Conservation (phyloP, 2,113 vertebrate species). For the Calyptommatus sinebrachiatus region DNA sequence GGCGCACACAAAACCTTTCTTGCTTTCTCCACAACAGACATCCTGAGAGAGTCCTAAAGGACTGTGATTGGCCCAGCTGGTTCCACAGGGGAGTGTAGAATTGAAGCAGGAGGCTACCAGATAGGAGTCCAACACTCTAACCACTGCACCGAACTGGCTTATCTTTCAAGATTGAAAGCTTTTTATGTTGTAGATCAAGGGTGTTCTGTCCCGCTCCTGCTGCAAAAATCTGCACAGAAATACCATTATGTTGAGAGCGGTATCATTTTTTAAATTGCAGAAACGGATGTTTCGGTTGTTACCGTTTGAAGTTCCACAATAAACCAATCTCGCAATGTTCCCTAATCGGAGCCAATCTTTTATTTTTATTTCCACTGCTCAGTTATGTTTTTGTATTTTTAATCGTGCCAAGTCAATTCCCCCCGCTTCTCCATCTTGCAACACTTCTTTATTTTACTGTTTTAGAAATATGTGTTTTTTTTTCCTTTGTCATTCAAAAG, state of each 20-base stretch:
- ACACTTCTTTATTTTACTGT: neutral
- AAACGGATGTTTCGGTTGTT: neutral
- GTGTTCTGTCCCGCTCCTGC: no score
- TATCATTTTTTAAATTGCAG: neutral
- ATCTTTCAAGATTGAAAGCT: no score
- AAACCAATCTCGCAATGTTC: neutral
- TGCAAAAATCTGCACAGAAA: no score
- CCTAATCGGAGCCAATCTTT: conserved; percentile 17
- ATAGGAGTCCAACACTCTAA: no score
- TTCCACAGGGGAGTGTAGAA: no score
- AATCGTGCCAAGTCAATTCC: neutral
- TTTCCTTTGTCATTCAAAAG: conserved; percentile 5
- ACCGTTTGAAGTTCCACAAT: neutral
- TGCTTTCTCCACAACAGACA: no score
- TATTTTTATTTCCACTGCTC: neutral
- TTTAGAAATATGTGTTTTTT: neutral
- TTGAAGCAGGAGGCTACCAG: no score
- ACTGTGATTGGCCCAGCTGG: no score
- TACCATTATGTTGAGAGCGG: neutral
- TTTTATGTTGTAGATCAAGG: no score
- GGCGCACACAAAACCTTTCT: no score
- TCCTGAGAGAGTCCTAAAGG: no score
- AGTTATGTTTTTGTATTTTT: conserved; percentile 9
- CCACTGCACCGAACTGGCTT: no score
- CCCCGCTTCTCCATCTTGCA: neutral